Conservation (phyloP, 2,113 vertebrate genomes). For the Scomber japonicus region DNA sequence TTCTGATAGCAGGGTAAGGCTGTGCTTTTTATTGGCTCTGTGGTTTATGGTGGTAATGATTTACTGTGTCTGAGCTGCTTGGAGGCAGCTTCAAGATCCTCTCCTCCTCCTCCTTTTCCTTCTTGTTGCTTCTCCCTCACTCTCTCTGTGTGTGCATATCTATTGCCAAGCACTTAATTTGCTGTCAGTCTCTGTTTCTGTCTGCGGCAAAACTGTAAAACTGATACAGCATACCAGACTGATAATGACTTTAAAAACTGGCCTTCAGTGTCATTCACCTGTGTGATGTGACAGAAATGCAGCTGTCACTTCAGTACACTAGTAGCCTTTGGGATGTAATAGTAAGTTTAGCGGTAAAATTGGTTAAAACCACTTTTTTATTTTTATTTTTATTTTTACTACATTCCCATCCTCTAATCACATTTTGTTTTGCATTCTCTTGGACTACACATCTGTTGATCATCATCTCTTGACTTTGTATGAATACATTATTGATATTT, state of each 20-base stretch:
- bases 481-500: constrained; percentile 4
- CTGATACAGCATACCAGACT: constrained; percentile 20
- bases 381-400: no score
- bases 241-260: constrained; percentile 49
- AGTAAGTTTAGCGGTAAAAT: not conserved
- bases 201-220: constrained; percentile 53
- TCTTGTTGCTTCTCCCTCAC: constrained; percentile 14
- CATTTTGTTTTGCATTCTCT: not conserved
- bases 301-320: constrained; percentile 6
- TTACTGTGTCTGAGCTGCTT: constrained; percentile 76
- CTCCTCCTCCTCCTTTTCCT: constrained; percentile 59
- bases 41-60: constrained; percentile 82
- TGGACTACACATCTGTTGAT: not conserved
- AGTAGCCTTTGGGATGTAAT: not conserved
- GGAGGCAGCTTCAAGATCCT: constrained; percentile 75
- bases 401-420: not conserved
- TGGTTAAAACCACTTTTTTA: no score
- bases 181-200: constrained; percentile 69
- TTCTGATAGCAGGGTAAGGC: constrained; percentile 79
- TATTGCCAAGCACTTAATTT: constrained; percentile 63
- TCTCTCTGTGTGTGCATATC: constrained; percentile 40
- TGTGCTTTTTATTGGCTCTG: constrained; percentile 79
- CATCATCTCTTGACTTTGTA: not conserved
- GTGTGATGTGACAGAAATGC: constrained; percentile 20
- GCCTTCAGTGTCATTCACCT: constrained; percentile 22